Percentiles rank a stretch among this genome's conserved stretches.
Conservation (phyloP, 2,113 vertebrate species). For the Solenodon paradoxus region DNA sequence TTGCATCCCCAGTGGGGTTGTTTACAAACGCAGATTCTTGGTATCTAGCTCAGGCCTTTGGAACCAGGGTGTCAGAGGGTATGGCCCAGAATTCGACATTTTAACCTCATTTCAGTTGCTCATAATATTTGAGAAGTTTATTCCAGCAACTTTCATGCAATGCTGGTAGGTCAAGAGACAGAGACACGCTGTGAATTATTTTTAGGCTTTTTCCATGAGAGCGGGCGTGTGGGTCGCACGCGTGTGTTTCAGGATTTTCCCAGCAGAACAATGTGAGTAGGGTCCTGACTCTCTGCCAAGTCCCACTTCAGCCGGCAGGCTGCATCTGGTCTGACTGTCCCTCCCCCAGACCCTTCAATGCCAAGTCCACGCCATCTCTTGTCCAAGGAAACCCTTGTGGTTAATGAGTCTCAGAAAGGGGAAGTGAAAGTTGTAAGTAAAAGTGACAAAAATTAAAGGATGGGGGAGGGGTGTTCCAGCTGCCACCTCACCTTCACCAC, state of each 20-base stretch:
- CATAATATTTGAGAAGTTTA: neutral
- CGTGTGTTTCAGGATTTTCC: neutral
- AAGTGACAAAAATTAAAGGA: neutral
- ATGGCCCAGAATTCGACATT: neutral
- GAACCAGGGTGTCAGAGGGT: neutral
- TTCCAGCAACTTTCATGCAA: too few species aligned
- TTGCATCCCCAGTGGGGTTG: neutral
- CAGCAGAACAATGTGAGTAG: neutral
- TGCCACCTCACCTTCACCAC: too few species aligned
- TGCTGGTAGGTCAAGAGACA: too few species aligned
- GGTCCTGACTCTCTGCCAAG: neutral
- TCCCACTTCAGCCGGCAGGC: rapidly evolving
- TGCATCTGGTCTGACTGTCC: neutral
- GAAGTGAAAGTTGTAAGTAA: slow-evolving; percentile 38
- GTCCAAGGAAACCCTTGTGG: neutral
- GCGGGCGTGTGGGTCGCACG: neutral
- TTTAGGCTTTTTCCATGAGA: neutral
- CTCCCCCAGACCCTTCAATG: neutral
- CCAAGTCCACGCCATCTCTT: neutral
- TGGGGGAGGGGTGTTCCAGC: neutral
- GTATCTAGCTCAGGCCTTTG: neutral
- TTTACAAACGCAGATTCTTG: neutral
- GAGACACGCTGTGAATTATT: neutral
- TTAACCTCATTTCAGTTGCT: neutral
- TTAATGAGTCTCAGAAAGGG: slow-evolving; percentile 27